Conservation (phyloP, 2,113 vertebrate genomes). For the Leptodactylus fuscus region DNA sequence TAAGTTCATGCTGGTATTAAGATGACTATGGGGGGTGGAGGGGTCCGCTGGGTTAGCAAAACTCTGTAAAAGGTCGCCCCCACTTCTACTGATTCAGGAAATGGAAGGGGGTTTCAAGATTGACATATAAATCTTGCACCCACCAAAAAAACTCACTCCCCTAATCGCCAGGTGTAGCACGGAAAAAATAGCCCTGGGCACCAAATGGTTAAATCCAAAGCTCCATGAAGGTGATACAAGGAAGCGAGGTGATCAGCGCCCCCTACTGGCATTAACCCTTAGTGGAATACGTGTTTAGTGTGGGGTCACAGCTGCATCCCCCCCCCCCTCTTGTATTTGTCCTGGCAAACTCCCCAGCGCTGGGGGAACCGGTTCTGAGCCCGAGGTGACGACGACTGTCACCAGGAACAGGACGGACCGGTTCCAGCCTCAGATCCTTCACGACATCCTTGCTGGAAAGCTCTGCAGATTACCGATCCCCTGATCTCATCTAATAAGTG, state of each 20-base stretch:
- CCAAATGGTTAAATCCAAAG: neutral
- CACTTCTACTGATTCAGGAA: too few species aligned
- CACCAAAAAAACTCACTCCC: too few species aligned
- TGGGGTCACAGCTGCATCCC: neutral
- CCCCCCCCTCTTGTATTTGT: neutral
- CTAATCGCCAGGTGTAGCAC: too few species aligned
- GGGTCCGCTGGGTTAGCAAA: too few species aligned
- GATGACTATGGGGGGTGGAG: too few species aligned
- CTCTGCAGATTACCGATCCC: neutral
- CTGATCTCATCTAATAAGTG: neutral
- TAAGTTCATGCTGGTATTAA: too few species aligned
- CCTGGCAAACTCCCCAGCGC: neutral
- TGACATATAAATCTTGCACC: too few species aligned
- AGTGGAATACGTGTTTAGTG: too few species aligned
- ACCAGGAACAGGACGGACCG: neutral
- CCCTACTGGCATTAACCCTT: neutral
- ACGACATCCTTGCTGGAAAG: neutral
- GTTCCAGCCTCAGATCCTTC: neutral
- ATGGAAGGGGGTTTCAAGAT: too few species aligned
- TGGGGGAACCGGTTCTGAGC: neutral
- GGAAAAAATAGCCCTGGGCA: neutral
- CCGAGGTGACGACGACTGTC: neutral
- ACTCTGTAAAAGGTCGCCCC: too few species aligned
- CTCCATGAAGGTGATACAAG: neutral
- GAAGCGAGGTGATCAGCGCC: neutral